Base-by-base conservation (phyloP, 2,113 vertebrate genomes). In the Eudyptes chrysolophus region DNA sequence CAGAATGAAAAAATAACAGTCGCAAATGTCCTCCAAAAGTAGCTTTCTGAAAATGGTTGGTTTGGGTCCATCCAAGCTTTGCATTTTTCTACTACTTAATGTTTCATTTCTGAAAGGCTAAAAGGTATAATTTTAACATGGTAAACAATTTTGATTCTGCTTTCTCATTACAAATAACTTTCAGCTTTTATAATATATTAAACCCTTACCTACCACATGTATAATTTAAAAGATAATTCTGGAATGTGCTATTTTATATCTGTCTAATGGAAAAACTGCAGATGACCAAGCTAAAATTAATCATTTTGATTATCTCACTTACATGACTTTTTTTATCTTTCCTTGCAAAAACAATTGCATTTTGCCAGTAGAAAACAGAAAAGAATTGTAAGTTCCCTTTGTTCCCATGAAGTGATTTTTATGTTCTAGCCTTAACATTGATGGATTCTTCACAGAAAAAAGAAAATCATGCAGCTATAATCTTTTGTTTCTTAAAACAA, bases 401-500 rank as follows among this genome's bases (percentile, higher is more conserved):
- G 58, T 76, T 93, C 32, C 44, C 29, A 36, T 9, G 8, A 66
- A 58, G 70, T 38, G 64, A 70, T 60, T 76, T 51, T 40, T 38
- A 61, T 74, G 48, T 60, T 92, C 77, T 64, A 82, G 42, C 44
- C 48, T 78, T 54, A 91, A 7, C 71, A 60, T 57, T 95, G 96
- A 93, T 69, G 76, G 77, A 95, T 95, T 96, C n/a, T 62, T 94
- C 91, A 58, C 29, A 71, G 40, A 46, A 72, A 75, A 89, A 62
- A 71, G 27, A 84, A 75, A 89, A 72, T 49, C 71, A 78, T 36
- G 48, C 70, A 84, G 44, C 32, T 92, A 51, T 90, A 92, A 93
- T 95, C 70, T 90, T 77, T 70, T 76, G 89, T 92, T 96, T 93
- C 90, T 89, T 71, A 92, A 90, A 97, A 93, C 93, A 92, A 96